Evolutionary conservation across 2,797 vertebrate genomes (phyloP), one percentile per base, ranked within the genome.

Genomic region (Paguma larvata): DNA sequence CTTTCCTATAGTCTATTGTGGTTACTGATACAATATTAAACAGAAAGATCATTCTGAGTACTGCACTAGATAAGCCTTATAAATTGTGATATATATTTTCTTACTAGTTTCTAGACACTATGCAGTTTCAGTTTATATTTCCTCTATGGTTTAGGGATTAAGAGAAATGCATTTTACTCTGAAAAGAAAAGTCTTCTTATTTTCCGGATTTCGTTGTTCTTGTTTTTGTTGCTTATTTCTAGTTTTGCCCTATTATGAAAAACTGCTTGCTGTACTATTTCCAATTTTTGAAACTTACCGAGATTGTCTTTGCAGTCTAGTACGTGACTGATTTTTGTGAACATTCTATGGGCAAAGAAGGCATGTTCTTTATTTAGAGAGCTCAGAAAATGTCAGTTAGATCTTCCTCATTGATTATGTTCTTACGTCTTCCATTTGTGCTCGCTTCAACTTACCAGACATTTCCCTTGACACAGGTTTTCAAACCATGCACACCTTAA

Each of bases 161-260:
- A 91, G 25, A 89, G 23, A 85, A 96, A 79, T 27, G 8, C 0
- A 4, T 73, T 56, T 27, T 48, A 65, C 10, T 9, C 38, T 30
- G 67, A 19, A 92, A 83, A 51, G 9, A 48, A 79, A 95, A 32
- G 65, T n/a, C 23, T 72, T 85, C 56, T 95, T 91, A 86, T 93
- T 86, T 93, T 48, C 51, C 79, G 23, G 23, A 30, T 21, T 84
- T 89, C 70, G 4, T 77, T 91, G 18, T 72, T 95, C 34, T 93
- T 72, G 23, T 53, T 94, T 51, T 80, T 93, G 63, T 85, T 63
- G 5, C 75, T 83, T 82, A 70, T 68, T 91, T 96, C n/a, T 67
- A 91, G 51, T 67, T 89, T 95, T 95, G 21, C 85, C 38, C 32
- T 84, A 84, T 78, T 94, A 85, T 80, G 59, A 94, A 75, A 96